phyloP scores from a whole-genome alignment of 2,888 invertebrate species.

The Odiellus spinosus region DNA sequence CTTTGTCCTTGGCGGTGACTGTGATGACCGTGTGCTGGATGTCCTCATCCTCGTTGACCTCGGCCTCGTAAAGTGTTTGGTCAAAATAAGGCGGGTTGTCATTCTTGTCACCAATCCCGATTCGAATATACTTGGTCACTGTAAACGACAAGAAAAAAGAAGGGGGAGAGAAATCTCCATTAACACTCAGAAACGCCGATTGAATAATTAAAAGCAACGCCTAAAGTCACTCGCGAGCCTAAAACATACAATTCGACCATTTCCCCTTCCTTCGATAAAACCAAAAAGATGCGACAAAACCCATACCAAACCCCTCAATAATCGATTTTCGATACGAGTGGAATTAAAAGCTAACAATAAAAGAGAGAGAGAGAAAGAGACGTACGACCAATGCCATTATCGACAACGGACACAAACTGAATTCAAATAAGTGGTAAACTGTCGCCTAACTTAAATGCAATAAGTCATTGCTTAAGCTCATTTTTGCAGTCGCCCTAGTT shows the following conservation, averaged over 20 bases:
- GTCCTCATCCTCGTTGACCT: slow-evolving; percentile 94
- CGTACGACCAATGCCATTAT: no score
- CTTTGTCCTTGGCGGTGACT: slow-evolving; percentile 97
- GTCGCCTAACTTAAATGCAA: no score
- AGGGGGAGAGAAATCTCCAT: slow-evolving; percentile 3
- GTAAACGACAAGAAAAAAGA: slow-evolving; percentile 27
- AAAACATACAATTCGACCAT: background rate
- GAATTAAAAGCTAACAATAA: slow-evolving; percentile 1
- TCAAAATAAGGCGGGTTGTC: slow-evolving; percentile 98
- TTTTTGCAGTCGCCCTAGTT: no score
- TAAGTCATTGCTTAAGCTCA: no score
- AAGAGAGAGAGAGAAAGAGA: slow-evolving; percentile 3
- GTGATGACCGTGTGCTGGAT: slow-evolving; percentile 92
- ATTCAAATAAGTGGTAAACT: no score
- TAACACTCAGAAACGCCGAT: background rate
- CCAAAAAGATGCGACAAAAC: no score
- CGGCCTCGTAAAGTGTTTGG: slow-evolving; percentile 88
- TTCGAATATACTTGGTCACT: slow-evolving; percentile 96
- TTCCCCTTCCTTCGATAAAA: background rate
- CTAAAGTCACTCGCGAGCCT: background rate
- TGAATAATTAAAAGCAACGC: background rate
- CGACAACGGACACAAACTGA: no score
- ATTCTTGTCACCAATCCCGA: slow-evolving; percentile 97
- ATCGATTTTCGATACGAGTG: slow-evolving; percentile 2
- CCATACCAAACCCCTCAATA: no score